Conservation (phyloP, 2,797 vertebrate species). For the Mormyrus proboscirostris region DNA sequence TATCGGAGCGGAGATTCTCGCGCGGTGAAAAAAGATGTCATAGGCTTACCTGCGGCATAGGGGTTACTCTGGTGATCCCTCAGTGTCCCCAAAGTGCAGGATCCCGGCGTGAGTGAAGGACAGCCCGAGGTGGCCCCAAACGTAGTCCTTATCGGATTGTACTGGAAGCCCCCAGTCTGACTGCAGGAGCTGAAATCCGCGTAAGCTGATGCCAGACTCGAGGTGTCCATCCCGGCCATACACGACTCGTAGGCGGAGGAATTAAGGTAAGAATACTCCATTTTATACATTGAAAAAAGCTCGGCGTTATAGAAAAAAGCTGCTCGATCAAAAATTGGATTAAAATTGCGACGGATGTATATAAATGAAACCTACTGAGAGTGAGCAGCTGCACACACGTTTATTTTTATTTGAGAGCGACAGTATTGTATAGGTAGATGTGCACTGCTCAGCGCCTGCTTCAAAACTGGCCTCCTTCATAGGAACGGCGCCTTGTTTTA, state of each 20-base stretch:
- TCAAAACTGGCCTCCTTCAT: conserved; percentile 98
- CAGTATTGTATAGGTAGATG: conserved; percentile 78
- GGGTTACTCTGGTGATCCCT: conserved; percentile 99
- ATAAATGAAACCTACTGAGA: conserved; percentile 47
- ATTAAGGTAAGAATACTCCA: conserved; percentile 99
- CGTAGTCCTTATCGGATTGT: conserved; percentile 99
- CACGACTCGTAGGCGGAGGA: conserved; percentile 99
- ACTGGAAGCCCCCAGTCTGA: conserved; percentile 98
- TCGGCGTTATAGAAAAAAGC: conserved; percentile 71
- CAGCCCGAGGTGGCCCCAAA: conserved; percentile 97
- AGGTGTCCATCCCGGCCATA: conserved; percentile 99
- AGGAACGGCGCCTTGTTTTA: conserved; percentile 98
- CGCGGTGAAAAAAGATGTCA: conserved; percentile 61
- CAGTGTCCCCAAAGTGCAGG: conserved; percentile 95
- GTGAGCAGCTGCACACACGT: conserved; percentile 39
- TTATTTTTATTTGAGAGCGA: conserved; percentile 65
- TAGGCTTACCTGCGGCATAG: conserved; percentile 96
- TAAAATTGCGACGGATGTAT: conserved; percentile 35
- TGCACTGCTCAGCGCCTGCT: conserved; percentile 95
- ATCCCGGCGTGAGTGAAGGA: conserved; percentile 95
- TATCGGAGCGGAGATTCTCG: conserved; percentile 71
- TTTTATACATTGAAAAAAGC: conserved; percentile 99
- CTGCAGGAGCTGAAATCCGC: conserved; percentile 99
- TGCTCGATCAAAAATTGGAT: conserved; percentile 56
- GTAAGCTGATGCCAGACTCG: conserved; percentile 98